Conservation (phyloP, 2,797 vertebrate species). For the Catharus ustulatus region DNA sequence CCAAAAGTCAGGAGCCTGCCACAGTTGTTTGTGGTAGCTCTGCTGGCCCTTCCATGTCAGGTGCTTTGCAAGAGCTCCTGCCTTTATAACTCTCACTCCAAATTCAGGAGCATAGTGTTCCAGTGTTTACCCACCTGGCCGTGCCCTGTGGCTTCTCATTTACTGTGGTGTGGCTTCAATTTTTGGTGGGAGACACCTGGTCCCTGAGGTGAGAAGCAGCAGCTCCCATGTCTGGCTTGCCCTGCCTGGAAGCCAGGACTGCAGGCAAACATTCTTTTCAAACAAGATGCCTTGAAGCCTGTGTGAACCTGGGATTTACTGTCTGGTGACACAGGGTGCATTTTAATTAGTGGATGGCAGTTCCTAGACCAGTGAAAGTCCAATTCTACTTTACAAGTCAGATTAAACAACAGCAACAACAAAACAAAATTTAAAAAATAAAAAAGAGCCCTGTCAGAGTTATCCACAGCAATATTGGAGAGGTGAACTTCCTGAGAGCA, state of each 20-base stretch:
- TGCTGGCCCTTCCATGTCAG: background rate
- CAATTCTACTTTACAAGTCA: background rate
- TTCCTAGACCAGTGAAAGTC: background rate
- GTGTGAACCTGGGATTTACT: background rate
- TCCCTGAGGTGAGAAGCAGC: background rate
- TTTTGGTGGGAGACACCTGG: background rate
- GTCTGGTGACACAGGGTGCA: background rate
- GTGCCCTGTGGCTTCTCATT: background rate
- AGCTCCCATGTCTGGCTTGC: background rate
- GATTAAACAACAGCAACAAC: background rate
- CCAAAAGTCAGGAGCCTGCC: background rate
- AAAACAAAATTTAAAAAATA: too few relatives aligned
- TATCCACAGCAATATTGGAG: accelerated
- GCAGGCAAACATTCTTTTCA: background rate
- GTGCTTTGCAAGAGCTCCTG: background rate
- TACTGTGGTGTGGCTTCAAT: background rate
- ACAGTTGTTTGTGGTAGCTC: background rate
- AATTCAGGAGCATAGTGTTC: background rate
- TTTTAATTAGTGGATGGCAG: background rate
- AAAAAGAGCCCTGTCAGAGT: accelerated
- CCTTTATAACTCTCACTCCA: background rate
- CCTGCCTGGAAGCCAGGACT: background rate
- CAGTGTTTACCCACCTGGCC: background rate
- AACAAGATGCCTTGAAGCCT: background rate
- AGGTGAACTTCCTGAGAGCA: background rate